Evolutionary conservation across 2,888 invertebrate genomes (phyloP).

Genomic region (Drosophila multiciliata): DNA sequence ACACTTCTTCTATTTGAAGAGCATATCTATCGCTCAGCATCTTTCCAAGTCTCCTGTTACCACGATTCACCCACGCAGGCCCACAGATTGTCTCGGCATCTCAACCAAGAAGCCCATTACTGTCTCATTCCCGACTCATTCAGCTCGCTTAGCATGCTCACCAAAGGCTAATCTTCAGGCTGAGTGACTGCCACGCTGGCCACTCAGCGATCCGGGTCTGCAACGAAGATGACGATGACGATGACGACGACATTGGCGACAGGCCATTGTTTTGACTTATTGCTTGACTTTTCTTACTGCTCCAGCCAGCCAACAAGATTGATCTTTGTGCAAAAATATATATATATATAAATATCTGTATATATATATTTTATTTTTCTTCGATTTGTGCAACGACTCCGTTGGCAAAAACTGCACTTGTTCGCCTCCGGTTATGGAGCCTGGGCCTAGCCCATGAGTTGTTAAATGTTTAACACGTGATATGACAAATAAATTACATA

Average conservation of each 20-base stretch:
- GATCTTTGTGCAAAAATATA: slow-evolving; percentile 72
- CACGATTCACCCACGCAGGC: slow-evolving; percentile 65
- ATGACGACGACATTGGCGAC: slow-evolving; percentile 72
- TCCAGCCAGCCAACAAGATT: slow-evolving; percentile 59
- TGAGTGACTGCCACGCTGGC: slow-evolving; percentile 56
- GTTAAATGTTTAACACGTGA: slow-evolving; percentile 84
- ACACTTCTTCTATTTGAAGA: slow-evolving; percentile 26
- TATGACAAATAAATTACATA: slow-evolving; percentile 85
- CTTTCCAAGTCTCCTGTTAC: slow-evolving; percentile 55
- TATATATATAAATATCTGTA: slow-evolving; percentile 15
- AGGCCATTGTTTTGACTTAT: slow-evolving; percentile 81
- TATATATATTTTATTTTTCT: slow-evolving; percentile 32
- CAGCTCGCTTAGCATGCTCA: slow-evolving; percentile 76
- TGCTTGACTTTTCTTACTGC: slow-evolving; percentile 58
- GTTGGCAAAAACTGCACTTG: slow-evolving; percentile 53
- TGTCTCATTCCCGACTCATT: slow-evolving; percentile 83
- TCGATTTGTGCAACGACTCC: slow-evolving; percentile 64
- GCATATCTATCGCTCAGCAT: slow-evolving; percentile 32
- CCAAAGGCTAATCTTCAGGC: slow-evolving; percentile 67
- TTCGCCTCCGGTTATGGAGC: slow-evolving; percentile 58
- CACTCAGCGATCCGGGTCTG: slow-evolving; percentile 23
- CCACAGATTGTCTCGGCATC: slow-evolving; percentile 62
- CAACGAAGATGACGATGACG: slow-evolving; percentile 22
- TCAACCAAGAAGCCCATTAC: slow-evolving; percentile 82
- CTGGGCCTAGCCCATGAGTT: slow-evolving; percentile 75